A percentile compares a stretch with the other conserved stretches of the same genome.
phyloP scores from a whole-genome alignment of 2,797 vertebrate species.

The Staurois parvus region DNA sequence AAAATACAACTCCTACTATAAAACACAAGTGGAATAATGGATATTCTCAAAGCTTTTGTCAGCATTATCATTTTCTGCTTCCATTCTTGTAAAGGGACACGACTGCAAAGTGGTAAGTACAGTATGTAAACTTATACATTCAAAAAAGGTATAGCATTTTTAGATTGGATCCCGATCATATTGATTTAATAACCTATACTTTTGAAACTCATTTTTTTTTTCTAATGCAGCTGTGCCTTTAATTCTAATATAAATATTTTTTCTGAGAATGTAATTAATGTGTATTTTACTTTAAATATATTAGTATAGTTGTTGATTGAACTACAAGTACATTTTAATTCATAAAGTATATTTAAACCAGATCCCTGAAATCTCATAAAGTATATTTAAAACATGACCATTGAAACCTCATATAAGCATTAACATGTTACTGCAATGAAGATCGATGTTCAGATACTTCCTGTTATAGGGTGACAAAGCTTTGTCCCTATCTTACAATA shows the following conservation, averaged over 20 bases:
- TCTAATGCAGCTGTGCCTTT: no score
- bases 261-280: no score
- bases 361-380: not conserved
- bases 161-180: no score
- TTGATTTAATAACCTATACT: no score
- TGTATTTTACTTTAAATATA: not conserved
- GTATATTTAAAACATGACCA: no score
- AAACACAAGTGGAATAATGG: slow-evolving; percentile 10
- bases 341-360: not conserved
- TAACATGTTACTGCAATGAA: not conserved
- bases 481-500: no score
- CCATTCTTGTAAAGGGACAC: slow-evolving; percentile 73
- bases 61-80: slow-evolving; percentile 74
- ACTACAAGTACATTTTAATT: not conserved
- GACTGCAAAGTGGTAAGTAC: slow-evolving; percentile 64
- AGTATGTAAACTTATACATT: not conserved
- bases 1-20: not conserved
- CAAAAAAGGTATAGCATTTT: not conserved
- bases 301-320: not conserved
- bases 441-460: no score
- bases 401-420: not conserved
- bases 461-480: no score
- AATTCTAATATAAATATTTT: no score
- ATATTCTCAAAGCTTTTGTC: slow-evolving; percentile 75
- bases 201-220: no score